Percentiles rank a stretch among this genome's conserved stretches.
Conservation (phyloP, 2,888 invertebrate genomes). For the Tridacna crocea region DNA sequence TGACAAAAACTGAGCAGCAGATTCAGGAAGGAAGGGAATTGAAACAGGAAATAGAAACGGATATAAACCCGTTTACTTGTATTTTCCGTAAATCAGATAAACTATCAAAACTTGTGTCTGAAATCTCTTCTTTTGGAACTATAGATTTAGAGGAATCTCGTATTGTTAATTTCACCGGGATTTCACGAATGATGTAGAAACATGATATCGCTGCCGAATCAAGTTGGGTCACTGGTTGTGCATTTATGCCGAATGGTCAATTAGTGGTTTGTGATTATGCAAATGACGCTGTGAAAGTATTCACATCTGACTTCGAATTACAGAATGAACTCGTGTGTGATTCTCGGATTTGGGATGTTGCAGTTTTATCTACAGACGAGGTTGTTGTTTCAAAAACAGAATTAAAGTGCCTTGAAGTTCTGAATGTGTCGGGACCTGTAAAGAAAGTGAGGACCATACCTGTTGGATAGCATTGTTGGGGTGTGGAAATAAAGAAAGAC, state of each 20-base stretch:
- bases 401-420: no score
- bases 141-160: background rate
- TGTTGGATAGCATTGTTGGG: background rate
- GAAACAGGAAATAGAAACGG: no score
- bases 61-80: no score
- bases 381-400: no score
- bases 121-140: background rate
- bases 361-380: no score
- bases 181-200: no score
- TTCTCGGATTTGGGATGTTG: conserved; percentile 2
- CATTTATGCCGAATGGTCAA: background rate
- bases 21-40: no score
- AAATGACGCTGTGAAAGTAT: background rate
- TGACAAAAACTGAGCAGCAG: no score
- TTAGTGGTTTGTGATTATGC: background rate
- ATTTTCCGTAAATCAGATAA: background rate
- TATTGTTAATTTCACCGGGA: no score
- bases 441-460: background rate
- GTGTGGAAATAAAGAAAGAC: no score
- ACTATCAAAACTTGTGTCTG: background rate
- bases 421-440: conserved; percentile 4
- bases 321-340: background rate
- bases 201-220: background rate
- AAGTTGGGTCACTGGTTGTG: conserved; percentile 2
- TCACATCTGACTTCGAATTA: background rate